Percentiles rank a stretch among this genome's conserved stretches.
Conservation (phyloP, 2,888 invertebrate species). For the Lymantria monacha region DNA sequence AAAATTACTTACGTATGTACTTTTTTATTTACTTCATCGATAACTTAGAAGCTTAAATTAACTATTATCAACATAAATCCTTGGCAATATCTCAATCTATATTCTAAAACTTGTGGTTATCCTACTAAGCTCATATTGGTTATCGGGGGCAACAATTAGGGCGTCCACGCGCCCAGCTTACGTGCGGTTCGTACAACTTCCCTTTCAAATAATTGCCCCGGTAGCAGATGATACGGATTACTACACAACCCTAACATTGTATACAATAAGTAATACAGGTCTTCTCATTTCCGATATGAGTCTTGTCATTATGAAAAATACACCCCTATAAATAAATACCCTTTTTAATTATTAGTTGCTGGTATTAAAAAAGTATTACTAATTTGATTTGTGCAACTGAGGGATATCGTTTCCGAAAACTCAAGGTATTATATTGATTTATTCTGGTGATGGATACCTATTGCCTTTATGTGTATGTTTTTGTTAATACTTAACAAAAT, state of each 20-base stretch:
- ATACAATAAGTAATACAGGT: constrained; percentile 49
- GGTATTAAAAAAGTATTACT: constrained; percentile 19
- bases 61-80: neutral
- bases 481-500: too few relatives aligned
- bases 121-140: constrained; percentile 66
- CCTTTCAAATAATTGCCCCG: constrained; percentile 79
- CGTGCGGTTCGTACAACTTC: constrained; percentile 55
- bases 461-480: neutral
- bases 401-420: too few relatives aligned
- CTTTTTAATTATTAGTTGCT: constrained; percentile 29
- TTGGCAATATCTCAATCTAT: constrained; percentile 9
- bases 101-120: constrained; percentile 37
- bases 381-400: constrained; percentile 12
- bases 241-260: constrained; percentile 42
- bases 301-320: constrained; percentile 34
- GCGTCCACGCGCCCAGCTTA: constrained; percentile 71
- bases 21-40: neutral
- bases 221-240: constrained; percentile 82
- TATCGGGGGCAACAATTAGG: constrained; percentile 76
- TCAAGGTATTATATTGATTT: neutral
- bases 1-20: too few relatives aligned
- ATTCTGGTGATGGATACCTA: neutral
- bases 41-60: neutral
- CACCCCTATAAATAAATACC: constrained; percentile 28
- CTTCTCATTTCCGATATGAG: constrained; percentile 42